Evolutionary conservation across 2,888 invertebrate species (phyloP), one percentile per base, ranked within the genome.

Genomic region (Myathropa florea): DNA sequence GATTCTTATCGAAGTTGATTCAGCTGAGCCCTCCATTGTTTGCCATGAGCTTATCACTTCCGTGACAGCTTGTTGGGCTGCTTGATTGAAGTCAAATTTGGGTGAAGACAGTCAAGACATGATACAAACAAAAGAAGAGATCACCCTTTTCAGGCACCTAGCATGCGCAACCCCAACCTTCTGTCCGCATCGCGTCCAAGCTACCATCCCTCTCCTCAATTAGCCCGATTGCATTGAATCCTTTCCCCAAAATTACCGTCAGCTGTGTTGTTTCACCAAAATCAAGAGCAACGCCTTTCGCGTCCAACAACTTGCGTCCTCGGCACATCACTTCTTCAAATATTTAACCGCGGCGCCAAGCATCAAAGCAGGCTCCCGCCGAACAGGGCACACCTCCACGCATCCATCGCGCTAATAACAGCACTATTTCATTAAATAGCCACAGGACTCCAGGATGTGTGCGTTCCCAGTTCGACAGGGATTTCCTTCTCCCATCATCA

Each of bases 371-470:
- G 33, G 39, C 59, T 76, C 23, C 24, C 9, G 14, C 10, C 10
- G 0, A 24, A 67, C 3, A 24, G 24, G 57, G 57, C 18, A 18
- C 18, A 46, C 30, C 61, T 65, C 30, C 71, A 55, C 61, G 75
- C 33, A 23, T n/a, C 18, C 21, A 53, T 12, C 24, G 23, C 55
- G 75, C 65, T 86, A 79, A 86, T 86, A 83, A 83, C 86, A 71
- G 75, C 75, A 86, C 86, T 83, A 86, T 83, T 86, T 83, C 71
- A 83, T 75, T 79, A 72, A 78, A 78, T 67, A 75, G 72, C 64
- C 65, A 33, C 53, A 75, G 28, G 55, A 83, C 68, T 73, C 55
- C 59, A 78, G 70, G 60, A 78, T 77, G 36, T 53, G 55, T 68
- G 26, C 63, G 46, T 18, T 4, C 6, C 18, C 46, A 46, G 18